Evolutionary conservation across 53 echinoderm and acorn worm species (phyloP).

Genomic region (Holothuria scabra): DNA sequence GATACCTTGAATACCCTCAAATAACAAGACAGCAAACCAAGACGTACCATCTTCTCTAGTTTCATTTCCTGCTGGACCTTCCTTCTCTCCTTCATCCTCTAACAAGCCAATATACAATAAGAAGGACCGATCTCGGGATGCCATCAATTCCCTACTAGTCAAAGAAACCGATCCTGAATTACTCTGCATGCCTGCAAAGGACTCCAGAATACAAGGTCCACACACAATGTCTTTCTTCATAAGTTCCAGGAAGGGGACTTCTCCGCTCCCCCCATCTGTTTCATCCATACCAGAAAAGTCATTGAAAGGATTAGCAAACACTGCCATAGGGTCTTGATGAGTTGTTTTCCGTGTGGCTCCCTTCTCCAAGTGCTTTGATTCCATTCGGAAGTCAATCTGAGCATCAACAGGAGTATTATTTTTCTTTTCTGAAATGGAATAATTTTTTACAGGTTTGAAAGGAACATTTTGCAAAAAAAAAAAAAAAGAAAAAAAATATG

Average conservation of each 20-base stretch:
- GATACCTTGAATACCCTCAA: no score
- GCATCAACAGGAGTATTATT: slow-evolving; percentile 77
- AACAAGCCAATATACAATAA: slow-evolving; percentile 85
- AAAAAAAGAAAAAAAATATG: no score
- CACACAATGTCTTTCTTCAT: slow-evolving; percentile 87
- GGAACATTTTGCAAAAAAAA: no score
- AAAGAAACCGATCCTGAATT: slow-evolving; percentile 84
- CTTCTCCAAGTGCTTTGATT: slow-evolving; percentile 42
- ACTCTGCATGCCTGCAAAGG: slow-evolving; percentile 89
- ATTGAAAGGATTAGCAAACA: slow-evolving; percentile 50
- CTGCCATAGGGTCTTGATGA: slow-evolving; percentile 54
- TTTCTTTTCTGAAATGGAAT: slow-evolving; percentile 30
- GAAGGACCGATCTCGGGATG: slow-evolving; percentile 83
- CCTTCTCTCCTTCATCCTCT: slow-evolving; percentile 31
- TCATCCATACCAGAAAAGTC: slow-evolving; percentile 43
- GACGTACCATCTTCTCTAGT: no score
- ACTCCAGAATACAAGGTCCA: slow-evolving; percentile 87
- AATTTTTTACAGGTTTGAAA: no score
- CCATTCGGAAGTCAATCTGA: slow-evolving; percentile 94
- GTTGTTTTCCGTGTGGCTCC: slow-evolving; percentile 58
- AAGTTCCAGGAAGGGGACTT: slow-evolving; percentile 69
- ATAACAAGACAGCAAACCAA: no score
- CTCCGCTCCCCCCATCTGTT: slow-evolving; percentile 19
- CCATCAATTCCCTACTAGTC: slow-evolving; percentile 86
- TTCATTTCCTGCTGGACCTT: background rate